These are phyloP conservation scores for Scaptomyza flava DNA, from an alignment of 2,888 invertebrate species.

Conservation along the genomic window DNA sequence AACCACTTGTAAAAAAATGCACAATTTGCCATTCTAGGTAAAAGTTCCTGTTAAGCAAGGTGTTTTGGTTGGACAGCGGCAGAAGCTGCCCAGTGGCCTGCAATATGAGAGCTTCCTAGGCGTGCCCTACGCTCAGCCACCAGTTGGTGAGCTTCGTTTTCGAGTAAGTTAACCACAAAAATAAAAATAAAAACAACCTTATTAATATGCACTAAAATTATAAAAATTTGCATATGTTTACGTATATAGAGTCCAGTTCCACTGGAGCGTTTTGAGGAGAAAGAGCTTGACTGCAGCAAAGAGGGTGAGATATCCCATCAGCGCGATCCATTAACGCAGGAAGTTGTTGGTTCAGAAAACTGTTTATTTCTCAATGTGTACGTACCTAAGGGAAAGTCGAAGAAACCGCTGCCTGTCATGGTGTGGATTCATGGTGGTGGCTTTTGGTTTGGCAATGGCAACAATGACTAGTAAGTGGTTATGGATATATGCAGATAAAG, in stretches of 20 bases:
- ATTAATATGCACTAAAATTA: not conserved
- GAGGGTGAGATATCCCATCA: conserved; percentile 80
- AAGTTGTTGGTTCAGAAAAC: conserved; percentile 80
- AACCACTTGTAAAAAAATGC: not conserved
- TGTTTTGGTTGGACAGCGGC: conserved; percentile 84
- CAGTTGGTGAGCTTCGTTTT: conserved; percentile 84
- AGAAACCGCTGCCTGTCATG: conserved; percentile 79
- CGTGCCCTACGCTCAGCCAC: conserved; percentile 87
- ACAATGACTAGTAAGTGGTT: conserved; percentile 75
- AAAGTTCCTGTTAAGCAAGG: conserved; percentile 84
- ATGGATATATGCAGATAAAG: not conserved
- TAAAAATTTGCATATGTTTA: not conserved
- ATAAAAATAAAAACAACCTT: no score
- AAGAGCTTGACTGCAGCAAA: conserved; percentile 79
- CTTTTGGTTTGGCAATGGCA: conserved; percentile 79
- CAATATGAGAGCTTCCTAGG: conserved; percentile 85
- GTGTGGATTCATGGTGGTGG: conserved; percentile 84
- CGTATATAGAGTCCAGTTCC: conserved; percentile 76
- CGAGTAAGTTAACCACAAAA: conserved; percentile 65
- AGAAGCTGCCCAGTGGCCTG: conserved; percentile 82
- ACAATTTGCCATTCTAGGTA: conserved; percentile 40
- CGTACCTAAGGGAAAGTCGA: conserved; percentile 67
- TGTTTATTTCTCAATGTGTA: conserved; percentile 83
- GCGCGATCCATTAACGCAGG: conserved; percentile 66
- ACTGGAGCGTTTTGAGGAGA: conserved; percentile 69